A percentile compares a stretch with the other conserved stretches of the same genome.
These are phyloP conservation scores for Hycleus cichorii DNA, from an alignment of 1,140 invertebrate species.

Conservation along the genomic window DNA sequence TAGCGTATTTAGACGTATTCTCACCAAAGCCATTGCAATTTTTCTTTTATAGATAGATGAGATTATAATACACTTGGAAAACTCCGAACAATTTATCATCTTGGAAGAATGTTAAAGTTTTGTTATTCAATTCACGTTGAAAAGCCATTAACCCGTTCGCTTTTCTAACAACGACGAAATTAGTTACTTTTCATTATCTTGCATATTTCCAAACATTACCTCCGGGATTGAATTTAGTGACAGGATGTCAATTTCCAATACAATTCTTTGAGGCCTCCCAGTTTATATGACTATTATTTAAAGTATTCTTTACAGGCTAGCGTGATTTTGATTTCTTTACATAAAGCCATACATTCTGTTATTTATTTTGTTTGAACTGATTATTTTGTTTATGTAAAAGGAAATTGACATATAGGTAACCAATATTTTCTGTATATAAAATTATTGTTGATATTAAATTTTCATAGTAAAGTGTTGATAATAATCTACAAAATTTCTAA, in stretches of 20 bases:
- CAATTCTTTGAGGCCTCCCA: background rate
- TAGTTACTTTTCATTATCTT: slow-evolving; percentile 21
- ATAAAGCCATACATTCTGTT: too few species aligned
- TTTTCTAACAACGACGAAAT: slow-evolving; percentile 5
- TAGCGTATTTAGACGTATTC: too few species aligned
- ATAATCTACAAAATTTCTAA: background rate
- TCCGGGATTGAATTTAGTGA: slow-evolving; percentile 11
- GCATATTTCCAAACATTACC: slow-evolving; percentile 19
- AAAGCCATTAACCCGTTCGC: slow-evolving; percentile 20
- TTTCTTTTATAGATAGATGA: slow-evolving; percentile 20
- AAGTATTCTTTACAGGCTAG: too few species aligned
- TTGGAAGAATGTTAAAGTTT: slow-evolving; percentile 18
- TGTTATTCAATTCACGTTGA: slow-evolving; percentile 19
- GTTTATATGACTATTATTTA: too few species aligned
- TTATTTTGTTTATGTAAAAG: too few species aligned
- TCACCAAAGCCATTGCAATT: slow-evolving; percentile 8
- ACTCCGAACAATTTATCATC: slow-evolving; percentile 21
- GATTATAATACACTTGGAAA: slow-evolving; percentile 22
- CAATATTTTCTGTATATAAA: too few species aligned
- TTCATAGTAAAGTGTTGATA: background rate
- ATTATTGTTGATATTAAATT: background rate
- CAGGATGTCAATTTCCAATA: slow-evolving; percentile 14
- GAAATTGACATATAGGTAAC: too few species aligned
- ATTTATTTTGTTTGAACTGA: too few species aligned
- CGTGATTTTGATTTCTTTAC: too few species aligned